Percentiles rank a stretch among this genome's conserved stretches.
These are phyloP conservation scores for Mercenaria mercenaria DNA, from an alignment of 1,140 invertebrate species.

Conservation along the genomic window DNA sequence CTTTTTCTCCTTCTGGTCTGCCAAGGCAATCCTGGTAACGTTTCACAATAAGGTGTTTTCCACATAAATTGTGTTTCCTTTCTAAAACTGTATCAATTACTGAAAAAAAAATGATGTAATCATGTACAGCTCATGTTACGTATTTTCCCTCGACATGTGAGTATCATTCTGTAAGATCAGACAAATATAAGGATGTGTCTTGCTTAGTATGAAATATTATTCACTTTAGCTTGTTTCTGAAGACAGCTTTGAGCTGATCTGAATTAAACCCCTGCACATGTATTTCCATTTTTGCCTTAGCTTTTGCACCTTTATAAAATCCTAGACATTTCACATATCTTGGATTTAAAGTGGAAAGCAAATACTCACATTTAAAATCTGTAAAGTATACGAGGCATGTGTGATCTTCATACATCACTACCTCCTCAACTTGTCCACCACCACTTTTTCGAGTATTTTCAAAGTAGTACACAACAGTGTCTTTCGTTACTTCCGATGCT, in stretches of 20 bases:
- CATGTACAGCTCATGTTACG: not conserved
- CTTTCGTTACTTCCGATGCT: not conserved
- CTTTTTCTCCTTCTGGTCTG: slow-evolving; percentile 40
- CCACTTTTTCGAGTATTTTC: slow-evolving; percentile 68
- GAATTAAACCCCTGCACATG: no score
- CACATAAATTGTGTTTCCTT: slow-evolving; percentile 54
- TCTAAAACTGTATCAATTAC: slow-evolving; percentile 49
- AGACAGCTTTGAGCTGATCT: no score
- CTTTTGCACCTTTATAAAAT: no score
- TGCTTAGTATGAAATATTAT: no score
- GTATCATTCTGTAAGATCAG: no score
- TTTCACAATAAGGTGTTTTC: slow-evolving; percentile 25
- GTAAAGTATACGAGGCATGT: slow-evolving; percentile 29
- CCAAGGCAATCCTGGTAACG: slow-evolving; percentile 65
- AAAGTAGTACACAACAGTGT: slow-evolving; percentile 64
- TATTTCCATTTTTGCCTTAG: no score
- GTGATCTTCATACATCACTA: not conserved
- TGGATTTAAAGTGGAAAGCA: no score
- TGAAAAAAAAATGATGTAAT: slow-evolving; percentile 39
- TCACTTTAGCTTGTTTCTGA: no score
- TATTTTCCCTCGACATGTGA: no score
- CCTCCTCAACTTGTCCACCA: slow-evolving; percentile 45
- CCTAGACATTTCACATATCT: no score
- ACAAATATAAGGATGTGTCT: no score
- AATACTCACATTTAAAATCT: slow-evolving; percentile 16